Conservation (phyloP, 2,888 invertebrate genomes). For the Allacma fusca region DNA sequence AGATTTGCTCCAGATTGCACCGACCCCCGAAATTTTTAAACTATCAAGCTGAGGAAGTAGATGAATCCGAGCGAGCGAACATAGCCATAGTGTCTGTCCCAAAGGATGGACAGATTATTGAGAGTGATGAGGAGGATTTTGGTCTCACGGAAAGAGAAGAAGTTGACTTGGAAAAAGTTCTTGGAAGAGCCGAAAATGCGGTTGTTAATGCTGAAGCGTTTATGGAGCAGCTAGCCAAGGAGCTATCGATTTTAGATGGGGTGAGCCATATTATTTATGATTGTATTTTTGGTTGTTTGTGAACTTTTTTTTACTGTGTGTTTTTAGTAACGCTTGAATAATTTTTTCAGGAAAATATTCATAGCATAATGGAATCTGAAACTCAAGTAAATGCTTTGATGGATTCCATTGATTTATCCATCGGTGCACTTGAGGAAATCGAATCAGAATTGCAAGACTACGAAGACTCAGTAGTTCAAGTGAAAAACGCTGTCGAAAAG, state of each 20-base stretch:
- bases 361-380: slow-evolving; percentile 90
- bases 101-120: slow-evolving; percentile 59
- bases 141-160: slow-evolving; percentile 86
- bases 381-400: slow-evolving; percentile 75
- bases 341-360: slow-evolving; percentile 77
- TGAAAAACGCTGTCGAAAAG: slow-evolving; percentile 86
- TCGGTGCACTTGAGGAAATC: slow-evolving; percentile 76
- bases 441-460: slow-evolving; percentile 79
- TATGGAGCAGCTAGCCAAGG: slow-evolving; percentile 79
- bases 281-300: neutral
- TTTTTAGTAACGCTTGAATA: neutral
- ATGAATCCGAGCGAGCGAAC: slow-evolving; percentile 43
- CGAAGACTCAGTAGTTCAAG: slow-evolving; percentile 82
- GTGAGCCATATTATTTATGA: slow-evolving; percentile 65
- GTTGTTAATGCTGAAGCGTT: slow-evolving; percentile 82
- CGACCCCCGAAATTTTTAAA: slow-evolving; percentile 59
- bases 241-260: slow-evolving; percentile 78
- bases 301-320: neutral
- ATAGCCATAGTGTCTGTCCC: slow-evolving; percentile 56
- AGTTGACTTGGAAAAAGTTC: slow-evolving; percentile 80
- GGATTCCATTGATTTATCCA: slow-evolving; percentile 78
- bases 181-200: slow-evolving; percentile 86
- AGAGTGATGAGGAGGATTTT: slow-evolving; percentile 73
- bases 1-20: slow-evolving; percentile 58
- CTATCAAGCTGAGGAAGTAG: slow-evolving; percentile 54